phyloP scores from a whole-genome alignment of 1,140 invertebrate genomes.

The Brachionus rotundiformis region DNA sequence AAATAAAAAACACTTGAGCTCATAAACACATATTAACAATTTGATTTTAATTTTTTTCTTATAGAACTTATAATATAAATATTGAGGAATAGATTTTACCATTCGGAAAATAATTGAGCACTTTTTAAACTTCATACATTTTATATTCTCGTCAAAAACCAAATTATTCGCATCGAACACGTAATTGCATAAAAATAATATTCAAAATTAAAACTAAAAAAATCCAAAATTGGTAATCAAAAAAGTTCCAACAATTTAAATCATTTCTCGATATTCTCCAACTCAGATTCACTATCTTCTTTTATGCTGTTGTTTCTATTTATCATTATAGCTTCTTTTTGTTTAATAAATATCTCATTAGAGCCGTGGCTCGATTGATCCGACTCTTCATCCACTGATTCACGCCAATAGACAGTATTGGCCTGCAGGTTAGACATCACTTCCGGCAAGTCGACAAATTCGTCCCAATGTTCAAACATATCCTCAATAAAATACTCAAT shows the following conservation, averaged over 20 bases:
- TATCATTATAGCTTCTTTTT: neutral
- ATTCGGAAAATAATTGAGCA: neutral
- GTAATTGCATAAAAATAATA: neutral
- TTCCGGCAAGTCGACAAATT: slow-evolving; percentile 32
- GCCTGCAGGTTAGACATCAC: slow-evolving; percentile 48
- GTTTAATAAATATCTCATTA: neutral
- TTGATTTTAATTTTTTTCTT: neutral
- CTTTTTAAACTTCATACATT: neutral
- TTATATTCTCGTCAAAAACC: neutral
- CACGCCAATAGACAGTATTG: slow-evolving; percentile 44
- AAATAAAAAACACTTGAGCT: neutral
- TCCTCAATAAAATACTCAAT: slow-evolving; percentile 93
- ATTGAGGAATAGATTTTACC: slow-evolving; percentile 2
- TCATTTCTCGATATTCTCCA: slow-evolving; percentile 24
- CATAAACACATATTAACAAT: neutral
- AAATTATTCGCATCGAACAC: neutral
- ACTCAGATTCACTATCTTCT: slow-evolving; percentile 30
- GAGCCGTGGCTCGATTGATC: neutral
- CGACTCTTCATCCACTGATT: neutral
- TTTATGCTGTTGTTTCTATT: slow-evolving; percentile 20
- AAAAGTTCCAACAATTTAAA: neutral
- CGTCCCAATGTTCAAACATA: slow-evolving; percentile 95
- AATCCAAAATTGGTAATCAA: neutral
- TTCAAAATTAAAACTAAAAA: slow-evolving; percentile 5
- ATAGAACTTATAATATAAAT: neutral